Evolutionary conservation across 2,797 vertebrate species (phyloP).

Genomic region (Chelonia mydas): DNA sequence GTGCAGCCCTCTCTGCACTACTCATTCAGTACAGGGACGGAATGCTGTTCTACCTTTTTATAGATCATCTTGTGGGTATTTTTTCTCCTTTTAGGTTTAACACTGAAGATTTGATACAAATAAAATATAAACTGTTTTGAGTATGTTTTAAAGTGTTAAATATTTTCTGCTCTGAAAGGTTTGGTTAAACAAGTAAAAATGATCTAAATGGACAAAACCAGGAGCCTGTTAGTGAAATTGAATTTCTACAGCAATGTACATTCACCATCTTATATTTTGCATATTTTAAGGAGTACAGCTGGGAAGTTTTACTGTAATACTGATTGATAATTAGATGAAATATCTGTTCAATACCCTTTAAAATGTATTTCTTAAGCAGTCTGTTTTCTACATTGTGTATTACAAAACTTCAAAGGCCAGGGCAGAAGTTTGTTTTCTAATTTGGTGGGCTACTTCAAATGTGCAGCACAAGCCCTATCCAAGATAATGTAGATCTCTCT

Average conservation of each 20-base stretch:
- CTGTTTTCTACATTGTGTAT: conserved; percentile 11
- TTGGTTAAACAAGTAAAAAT: conserved; percentile 4
- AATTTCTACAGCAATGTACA: conserved; percentile 49
- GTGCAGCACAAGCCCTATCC: conserved; percentile 17
- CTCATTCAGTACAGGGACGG: background rate
- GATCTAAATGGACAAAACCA: conserved; percentile 23
- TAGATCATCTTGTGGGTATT: conserved; percentile 31
- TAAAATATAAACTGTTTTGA: conserved; percentile 61
- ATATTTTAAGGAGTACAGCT: conserved; percentile 26
- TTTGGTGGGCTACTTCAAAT: conserved; percentile 34
- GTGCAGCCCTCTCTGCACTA: conserved; percentile 4
- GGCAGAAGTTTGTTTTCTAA: conserved; percentile 46
- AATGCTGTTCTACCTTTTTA: conserved; percentile 49
- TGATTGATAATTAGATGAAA: conserved; percentile 14
- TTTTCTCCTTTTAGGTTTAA: conserved; percentile 69
- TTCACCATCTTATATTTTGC: conserved; percentile 17
- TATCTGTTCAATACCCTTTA: background rate
- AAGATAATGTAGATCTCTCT: conserved; percentile 16
- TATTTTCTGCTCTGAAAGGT: conserved; percentile 38
- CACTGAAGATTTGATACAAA: conserved; percentile 76
- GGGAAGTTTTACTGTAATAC: conserved; percentile 34
- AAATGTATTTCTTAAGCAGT: background rate
- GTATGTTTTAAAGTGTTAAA: conserved; percentile 62
- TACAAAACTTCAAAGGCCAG: conserved; percentile 21
- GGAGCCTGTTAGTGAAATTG: conserved; percentile 47